phyloP scores from a whole-genome alignment of 2,113 vertebrate genomes.

The Noturus placidus region DNA sequence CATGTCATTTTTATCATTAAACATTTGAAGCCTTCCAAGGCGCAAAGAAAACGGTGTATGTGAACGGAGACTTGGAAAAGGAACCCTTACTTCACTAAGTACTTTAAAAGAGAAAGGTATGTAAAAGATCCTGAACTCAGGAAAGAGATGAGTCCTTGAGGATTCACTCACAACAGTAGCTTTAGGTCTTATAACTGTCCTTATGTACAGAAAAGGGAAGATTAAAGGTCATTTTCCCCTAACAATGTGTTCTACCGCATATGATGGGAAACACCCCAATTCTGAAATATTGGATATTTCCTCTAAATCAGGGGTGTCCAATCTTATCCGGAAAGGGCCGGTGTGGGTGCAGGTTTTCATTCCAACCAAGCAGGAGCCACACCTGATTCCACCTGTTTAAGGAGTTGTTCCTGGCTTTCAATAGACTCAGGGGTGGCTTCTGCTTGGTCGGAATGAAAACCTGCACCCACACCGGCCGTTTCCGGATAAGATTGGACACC shows the following conservation, averaged over 20 bases:
- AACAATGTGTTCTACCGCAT: constrained; percentile 69
- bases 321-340: no score
- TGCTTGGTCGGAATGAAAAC: no score
- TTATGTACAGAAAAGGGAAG: constrained; percentile 62
- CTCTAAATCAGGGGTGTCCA: no score
- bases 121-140: constrained; percentile 61
- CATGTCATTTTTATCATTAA: constrained; percentile 59
- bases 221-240: constrained; percentile 59
- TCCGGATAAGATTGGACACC: no score
- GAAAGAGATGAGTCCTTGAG: constrained; percentile 51
- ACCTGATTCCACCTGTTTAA: no score
- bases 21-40: constrained; percentile 66
- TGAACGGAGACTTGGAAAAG: constrained; percentile 70
- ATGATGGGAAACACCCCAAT: constrained; percentile 62
- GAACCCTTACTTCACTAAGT: constrained; percentile 62
- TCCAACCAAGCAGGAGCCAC: no score
- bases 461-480: no score
- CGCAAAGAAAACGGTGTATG: constrained; percentile 66
- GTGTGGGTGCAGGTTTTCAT: no score
- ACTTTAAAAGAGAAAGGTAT: constrained; percentile 62
- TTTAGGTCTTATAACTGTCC: constrained; percentile 53
- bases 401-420: no score
- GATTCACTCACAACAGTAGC: constrained; percentile 51
- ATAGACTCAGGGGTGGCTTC: no score
- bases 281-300: constrained; percentile 29